These are phyloP conservation scores for Orussus abietinus DNA, from an alignment of 1,140 invertebrate species.

Conservation along the genomic window DNA sequence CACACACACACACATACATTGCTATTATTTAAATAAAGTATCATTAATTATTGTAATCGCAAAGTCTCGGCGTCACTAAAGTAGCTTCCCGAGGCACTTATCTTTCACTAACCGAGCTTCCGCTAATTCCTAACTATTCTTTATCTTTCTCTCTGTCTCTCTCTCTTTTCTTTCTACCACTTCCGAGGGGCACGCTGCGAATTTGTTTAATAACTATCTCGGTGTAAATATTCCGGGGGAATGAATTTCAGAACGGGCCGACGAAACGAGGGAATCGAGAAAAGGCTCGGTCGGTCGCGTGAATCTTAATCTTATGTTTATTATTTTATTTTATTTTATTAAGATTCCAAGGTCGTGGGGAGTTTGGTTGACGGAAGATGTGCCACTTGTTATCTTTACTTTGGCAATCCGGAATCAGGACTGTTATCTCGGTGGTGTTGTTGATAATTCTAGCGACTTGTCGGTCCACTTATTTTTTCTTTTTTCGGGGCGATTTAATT, in stretches of 20 bases:
- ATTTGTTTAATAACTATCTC: conserved; percentile 4
- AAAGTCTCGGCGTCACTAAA: conserved; percentile 3
- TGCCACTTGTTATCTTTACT: conserved; percentile 4
- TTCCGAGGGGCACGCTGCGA: not conserved
- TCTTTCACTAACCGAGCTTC: conserved; percentile 25
- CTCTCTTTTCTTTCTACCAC: not conserved
- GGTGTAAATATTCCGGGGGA: conserved; percentile 1
- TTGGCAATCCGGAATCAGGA: conserved; percentile 5
- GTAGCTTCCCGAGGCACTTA: too few relatives aligned
- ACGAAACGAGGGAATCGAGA: too few relatives aligned
- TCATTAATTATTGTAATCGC: conserved; percentile 25
- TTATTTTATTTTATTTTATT: not conserved
- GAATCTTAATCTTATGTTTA: too few relatives aligned
- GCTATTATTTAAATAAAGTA: conserved; percentile 38
- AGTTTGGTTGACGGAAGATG: not conserved
- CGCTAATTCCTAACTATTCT: conserved; percentile 16
- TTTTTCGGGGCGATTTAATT: conserved; percentile 21
- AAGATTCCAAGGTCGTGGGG: not conserved
- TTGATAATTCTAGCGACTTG: too few relatives aligned
- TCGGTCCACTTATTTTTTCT: conserved; percentile 20
- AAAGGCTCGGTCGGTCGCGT: too few relatives aligned
- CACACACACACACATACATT: conserved; percentile 16
- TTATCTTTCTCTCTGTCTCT: conserved; percentile 1
- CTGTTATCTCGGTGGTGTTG: too few relatives aligned
- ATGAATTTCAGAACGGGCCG: too few relatives aligned